These are phyloP conservation scores for Mycalesis mineus DNA, from an alignment of 2,888 invertebrate species.

Conservation along the genomic window DNA sequence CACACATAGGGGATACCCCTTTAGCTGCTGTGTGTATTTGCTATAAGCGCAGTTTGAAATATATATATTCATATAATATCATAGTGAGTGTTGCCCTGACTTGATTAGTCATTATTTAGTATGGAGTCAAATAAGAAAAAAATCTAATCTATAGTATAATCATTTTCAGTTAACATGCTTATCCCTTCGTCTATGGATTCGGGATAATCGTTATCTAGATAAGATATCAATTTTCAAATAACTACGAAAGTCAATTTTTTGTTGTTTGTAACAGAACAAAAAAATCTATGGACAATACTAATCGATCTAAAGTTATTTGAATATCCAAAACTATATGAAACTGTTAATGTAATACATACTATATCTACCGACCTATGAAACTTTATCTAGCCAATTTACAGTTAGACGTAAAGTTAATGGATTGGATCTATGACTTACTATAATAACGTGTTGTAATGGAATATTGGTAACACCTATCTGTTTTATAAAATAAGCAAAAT, in stretches of 20 bases:
- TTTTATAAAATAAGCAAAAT: constrained; percentile 22
- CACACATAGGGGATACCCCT: constrained; percentile 68
- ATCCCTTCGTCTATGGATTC: constrained; percentile 61
- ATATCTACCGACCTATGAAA: constrained; percentile 34
- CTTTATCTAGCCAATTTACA: constrained; percentile 30
- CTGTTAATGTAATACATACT: constrained; percentile 29
- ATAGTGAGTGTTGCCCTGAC: constrained; percentile 11
- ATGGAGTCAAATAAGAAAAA: constrained; percentile 30
- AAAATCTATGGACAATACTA: constrained; percentile 44
- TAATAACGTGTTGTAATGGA: constrained; percentile 74
- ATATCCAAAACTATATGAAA: constrained; percentile 41
- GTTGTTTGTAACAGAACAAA: constrained; percentile 39
- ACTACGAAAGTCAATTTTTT: constrained; percentile 57
- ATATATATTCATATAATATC: constrained; percentile 21
- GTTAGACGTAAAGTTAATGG: constrained; percentile 39
- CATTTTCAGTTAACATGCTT: constrained; percentile 56
- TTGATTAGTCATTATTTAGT: constrained; percentile 22
- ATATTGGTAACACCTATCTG: constrained; percentile 52
- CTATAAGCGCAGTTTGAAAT: constrained; percentile 56
- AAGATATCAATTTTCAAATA: constrained; percentile 38
- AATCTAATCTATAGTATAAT: constrained; percentile 51
- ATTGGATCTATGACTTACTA: constrained; percentile 45
- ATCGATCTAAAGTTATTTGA: constrained; percentile 35
- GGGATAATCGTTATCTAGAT: constrained; percentile 50
- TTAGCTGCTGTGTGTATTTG: constrained; percentile 75